Conservation (phyloP, 2,797 vertebrate species). For the Silurus aristotelis region DNA sequence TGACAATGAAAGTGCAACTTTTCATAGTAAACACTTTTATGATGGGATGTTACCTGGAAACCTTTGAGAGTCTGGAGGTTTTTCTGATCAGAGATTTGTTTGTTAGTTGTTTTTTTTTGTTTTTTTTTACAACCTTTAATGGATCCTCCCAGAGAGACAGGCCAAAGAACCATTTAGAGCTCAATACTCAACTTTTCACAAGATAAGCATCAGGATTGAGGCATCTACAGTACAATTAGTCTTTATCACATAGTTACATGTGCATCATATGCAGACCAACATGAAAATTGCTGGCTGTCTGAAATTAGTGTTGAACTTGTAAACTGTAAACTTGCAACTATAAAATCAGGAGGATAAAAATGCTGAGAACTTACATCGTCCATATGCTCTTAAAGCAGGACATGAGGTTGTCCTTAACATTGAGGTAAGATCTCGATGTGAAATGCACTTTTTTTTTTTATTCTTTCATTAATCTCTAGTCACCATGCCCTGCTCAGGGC, state of each 20-base stretch:
- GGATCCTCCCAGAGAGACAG: background rate
- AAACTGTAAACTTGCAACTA: no score
- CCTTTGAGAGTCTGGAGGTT: background rate
- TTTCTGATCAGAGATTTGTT: background rate
- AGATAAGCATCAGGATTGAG: background rate
- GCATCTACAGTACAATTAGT: background rate
- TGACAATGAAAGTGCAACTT: background rate
- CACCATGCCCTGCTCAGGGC: background rate
- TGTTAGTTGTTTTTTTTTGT: background rate
- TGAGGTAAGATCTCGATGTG: background rate
- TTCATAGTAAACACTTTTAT: background rate
- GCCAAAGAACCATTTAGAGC: background rate
- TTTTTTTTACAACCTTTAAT: background rate
- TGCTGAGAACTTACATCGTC: background rate
- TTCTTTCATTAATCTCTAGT: background rate
- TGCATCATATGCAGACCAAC: background rate
- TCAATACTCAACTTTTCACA: background rate
- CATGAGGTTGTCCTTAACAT: background rate
- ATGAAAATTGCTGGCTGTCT: background rate
- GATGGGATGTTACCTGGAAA: background rate
- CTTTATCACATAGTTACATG: background rate
- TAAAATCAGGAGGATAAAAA: conserved; percentile 12
- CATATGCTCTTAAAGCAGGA: background rate
- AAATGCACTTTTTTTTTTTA: background rate
- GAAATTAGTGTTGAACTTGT: conserved; percentile 2